A percentile compares a stretch with the other conserved stretches of the same genome.
phyloP scores from a whole-genome alignment of 1,140 invertebrate species.

The Heterodera schachtii region DNA sequence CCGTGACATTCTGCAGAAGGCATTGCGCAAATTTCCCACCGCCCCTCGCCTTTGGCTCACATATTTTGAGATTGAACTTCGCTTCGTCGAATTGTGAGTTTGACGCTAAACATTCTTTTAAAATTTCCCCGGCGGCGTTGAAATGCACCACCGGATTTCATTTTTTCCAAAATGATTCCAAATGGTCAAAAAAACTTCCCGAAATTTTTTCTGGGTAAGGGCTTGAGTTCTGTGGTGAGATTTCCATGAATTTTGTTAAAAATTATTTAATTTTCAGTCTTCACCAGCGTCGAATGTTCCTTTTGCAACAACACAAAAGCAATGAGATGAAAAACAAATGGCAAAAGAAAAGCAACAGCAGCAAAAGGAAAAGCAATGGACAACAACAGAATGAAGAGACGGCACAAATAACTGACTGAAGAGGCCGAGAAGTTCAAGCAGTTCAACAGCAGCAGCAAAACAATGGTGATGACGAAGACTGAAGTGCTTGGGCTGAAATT shows the following conservation, averaged over 20 bases:
- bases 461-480: constrained; percentile 11
- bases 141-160: too few relatives aligned
- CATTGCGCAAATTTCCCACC: constrained; percentile 24
- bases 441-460: background rate
- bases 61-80: constrained; percentile 28
- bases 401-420: constrained; percentile 6
- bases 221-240: too few relatives aligned
- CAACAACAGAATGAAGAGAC: background rate
- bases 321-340: too few relatives aligned
- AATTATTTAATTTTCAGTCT: background rate
- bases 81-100: constrained; percentile 26
- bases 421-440: background rate
- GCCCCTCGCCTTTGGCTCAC: background rate
- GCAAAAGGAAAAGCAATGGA: background rate
- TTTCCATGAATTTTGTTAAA: background rate
- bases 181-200: too few relatives aligned
- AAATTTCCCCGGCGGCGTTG: too few relatives aligned
- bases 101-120: too few relatives aligned
- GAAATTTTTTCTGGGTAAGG: too few relatives aligned
- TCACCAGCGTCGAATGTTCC: constrained; percentile 14
- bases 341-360: too few relatives aligned
- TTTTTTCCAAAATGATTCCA: too few relatives aligned
- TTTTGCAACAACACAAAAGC: background rate
- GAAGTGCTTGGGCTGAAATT: constrained; percentile 21
- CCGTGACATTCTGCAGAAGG: constrained; percentile 8